Evolutionary conservation across 1,140 invertebrate genomes (phyloP), one percentile per base, ranked within the genome.

Genomic region (Hyles vespertilio): DNA sequence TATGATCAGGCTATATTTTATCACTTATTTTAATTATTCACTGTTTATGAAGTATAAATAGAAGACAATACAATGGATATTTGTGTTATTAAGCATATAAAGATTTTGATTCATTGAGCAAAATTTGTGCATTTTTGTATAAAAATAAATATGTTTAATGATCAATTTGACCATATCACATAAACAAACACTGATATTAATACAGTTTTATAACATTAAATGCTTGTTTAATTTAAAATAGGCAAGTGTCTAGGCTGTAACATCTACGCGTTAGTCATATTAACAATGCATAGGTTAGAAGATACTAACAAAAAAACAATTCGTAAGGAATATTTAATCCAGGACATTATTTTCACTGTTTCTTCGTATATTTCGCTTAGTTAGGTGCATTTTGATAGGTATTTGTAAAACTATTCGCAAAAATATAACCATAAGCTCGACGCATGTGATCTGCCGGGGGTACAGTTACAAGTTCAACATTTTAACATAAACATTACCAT

Each of bases 401-500:
- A 8, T n/a, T 22, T 48, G 49, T 55, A 4, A 45, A 32, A 3
- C 7, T 69, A 72, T 72, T 57, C 7, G 45, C 51, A 51, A 69
- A 71, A 79, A 60, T 69, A 51, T 67, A 76, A 89, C 80, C 86
- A 86, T 84, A 80, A 67, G 75, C 61, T 69, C 62, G 67, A 67
- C 80, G 81, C 88, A 89, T 89, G 85, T 89, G 88, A 89, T 88
- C 74, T 74, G 79, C 84, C 80, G 84, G 84, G 74, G 60, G 36
- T 40, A 40, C 36, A 8, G 36, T 40, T 40, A 40, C 36, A 8
- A 40, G 4, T 5, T 40, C 4, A 2, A 48, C n/a, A 48, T 48
- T 11, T 48, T 63, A 22, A 51, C 49, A 59, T 62, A 62, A 71
- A 57, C 65, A 74, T 92, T 93, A 98, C 97, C 97, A 94, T 98